Percentiles rank a stretch among this genome's conserved stretches.
These are phyloP conservation scores for Nephrotoma guestfalica DNA, from an alignment of 2,888 invertebrate genomes.

Conservation along the genomic window DNA sequence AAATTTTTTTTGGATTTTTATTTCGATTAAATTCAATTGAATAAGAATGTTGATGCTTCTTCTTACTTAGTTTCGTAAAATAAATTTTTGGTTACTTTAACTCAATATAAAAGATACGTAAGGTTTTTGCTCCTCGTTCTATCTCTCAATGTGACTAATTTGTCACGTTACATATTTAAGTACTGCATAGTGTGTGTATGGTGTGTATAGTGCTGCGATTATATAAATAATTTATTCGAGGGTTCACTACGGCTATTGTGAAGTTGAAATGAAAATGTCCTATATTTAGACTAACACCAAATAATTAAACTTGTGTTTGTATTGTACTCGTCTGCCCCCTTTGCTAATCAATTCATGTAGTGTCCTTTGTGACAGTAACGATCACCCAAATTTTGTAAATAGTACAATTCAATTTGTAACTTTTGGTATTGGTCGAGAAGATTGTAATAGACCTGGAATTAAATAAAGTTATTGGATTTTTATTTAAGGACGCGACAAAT, in stretches of 20 bases:
- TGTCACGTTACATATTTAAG: not conserved
- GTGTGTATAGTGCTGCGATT: not conserved
- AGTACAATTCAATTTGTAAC: constrained; percentile 12
- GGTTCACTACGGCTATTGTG: not conserved
- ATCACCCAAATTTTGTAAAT: constrained; percentile 11
- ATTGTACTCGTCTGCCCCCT: not conserved
- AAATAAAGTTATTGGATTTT: not conserved
- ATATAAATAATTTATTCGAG: not conserved
- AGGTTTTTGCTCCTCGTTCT: not conserved
- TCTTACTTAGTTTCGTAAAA: not conserved
- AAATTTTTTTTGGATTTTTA: not conserved
- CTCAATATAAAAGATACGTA: not conserved
- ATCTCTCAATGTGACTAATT: not conserved
- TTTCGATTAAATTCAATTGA: not conserved
- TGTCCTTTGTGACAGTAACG: not conserved
- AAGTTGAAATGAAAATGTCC: not conserved
- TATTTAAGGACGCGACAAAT: not conserved
- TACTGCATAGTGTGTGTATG: too few species aligned
- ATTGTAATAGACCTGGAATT: constrained; percentile 9
- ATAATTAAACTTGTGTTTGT: not conserved
- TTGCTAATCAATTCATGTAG: not conserved
- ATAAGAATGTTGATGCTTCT: not conserved
- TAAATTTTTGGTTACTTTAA: not conserved
- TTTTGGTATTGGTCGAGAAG: constrained; percentile 11
- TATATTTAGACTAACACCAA: not conserved